phyloP scores from a whole-genome alignment of 64 coral and sea anemone genomes.

The Montipora capricornis region DNA sequence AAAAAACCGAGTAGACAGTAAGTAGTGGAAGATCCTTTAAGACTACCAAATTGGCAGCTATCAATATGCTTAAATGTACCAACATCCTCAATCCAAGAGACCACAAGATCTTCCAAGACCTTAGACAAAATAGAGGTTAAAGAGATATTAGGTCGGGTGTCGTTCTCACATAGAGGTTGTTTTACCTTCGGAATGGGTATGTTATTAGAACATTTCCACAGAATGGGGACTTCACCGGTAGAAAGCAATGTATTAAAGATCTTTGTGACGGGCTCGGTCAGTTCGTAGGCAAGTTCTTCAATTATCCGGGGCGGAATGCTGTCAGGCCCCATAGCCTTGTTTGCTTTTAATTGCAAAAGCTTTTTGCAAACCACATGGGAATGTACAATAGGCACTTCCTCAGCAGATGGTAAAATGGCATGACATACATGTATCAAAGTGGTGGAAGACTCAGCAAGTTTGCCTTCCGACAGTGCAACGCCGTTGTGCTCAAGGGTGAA shows the following conservation, averaged over 20 bases:
- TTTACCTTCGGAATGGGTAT: constrained; percentile 57
- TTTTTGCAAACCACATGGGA: too few relatives aligned
- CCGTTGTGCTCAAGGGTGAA: not conserved
- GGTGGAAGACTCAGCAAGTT: too few relatives aligned
- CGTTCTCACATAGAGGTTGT: constrained; percentile 23
- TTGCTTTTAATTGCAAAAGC: too few relatives aligned
- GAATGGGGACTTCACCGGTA: constrained; percentile 17
- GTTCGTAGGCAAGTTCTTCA: not conserved
- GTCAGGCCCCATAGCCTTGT: too few relatives aligned
- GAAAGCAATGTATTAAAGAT: constrained; percentile 59
- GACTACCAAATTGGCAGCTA: not conserved
- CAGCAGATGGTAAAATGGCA: too few relatives aligned
- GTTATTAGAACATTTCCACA: not conserved
- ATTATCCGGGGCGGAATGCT: too few relatives aligned
- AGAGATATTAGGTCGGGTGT: constrained; percentile 63
- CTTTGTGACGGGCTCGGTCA: constrained; percentile 57
- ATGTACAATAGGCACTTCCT: too few relatives aligned
- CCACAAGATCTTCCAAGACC: not conserved
- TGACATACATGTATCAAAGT: too few relatives aligned
- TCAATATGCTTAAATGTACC: not conserved
- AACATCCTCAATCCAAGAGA: constrained; percentile 53
- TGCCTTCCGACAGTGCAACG: too few relatives aligned
- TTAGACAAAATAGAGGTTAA: constrained; percentile 57
- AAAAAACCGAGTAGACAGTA: constrained; percentile 11
- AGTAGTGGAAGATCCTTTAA: constrained; percentile 29